Evolutionary conservation across 2,113 vertebrate species (phyloP).

Genomic region (Euleptes europaea): DNA sequence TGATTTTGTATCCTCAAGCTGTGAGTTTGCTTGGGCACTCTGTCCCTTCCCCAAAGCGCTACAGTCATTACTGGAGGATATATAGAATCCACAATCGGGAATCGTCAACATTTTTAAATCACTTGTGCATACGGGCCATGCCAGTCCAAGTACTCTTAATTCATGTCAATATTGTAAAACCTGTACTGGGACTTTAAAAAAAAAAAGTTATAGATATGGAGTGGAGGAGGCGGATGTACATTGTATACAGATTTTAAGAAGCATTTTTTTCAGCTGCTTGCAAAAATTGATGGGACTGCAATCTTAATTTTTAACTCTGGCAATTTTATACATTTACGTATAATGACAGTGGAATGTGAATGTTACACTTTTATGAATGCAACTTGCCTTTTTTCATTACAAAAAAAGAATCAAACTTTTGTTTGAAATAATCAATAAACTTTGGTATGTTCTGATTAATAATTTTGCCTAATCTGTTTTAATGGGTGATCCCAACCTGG

Average conservation of each 20-base stretch:
- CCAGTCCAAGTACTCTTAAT: constrained; percentile 54
- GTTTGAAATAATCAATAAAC: constrained; percentile 84
- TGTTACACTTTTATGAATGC: constrained; percentile 81
- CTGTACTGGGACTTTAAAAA: constrained; percentile 54
- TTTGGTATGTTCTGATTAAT: constrained; percentile 81
- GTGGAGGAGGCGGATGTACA: constrained; percentile 49
- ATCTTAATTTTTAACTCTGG: constrained; percentile 71
- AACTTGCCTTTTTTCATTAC: constrained; percentile 80
- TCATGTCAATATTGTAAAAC: constrained; percentile 64
- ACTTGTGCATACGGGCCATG: constrained; percentile 62
- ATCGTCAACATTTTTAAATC: constrained; percentile 55
- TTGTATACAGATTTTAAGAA: constrained; percentile 71
- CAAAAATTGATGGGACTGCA: constrained; percentile 58
- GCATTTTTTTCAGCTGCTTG: constrained; percentile 77
- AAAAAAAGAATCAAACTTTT: constrained; percentile 47
- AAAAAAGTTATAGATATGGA: neutral
- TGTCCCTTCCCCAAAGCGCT: neutral
- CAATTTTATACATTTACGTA: constrained; percentile 79
- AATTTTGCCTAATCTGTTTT: constrained; percentile 29
- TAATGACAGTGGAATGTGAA: constrained; percentile 77
- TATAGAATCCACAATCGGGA: constrained; percentile 40
- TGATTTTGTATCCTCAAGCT: neutral
- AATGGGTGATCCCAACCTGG: neutral
- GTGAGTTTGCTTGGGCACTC: neutral
- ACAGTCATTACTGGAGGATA: constrained; percentile 1